Conservation (phyloP, 2,113 vertebrate genomes). For the Phasianus colchicus region DNA sequence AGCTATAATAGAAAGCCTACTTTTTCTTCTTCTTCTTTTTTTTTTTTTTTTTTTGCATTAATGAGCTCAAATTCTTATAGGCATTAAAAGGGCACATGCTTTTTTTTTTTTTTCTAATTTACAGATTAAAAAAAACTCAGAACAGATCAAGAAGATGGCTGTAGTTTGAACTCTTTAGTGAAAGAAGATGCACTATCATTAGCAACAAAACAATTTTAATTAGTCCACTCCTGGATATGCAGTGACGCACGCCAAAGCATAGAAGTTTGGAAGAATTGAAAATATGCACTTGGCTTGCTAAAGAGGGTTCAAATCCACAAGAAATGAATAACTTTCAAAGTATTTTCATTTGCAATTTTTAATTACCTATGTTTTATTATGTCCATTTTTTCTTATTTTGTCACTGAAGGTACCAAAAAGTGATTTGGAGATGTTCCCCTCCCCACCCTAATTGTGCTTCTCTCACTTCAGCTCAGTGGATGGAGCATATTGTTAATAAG, state of each 20-base stretch:
- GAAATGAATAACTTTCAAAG: background rate
- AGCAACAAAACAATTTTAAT: constrained; percentile 58
- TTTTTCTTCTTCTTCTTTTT: background rate
- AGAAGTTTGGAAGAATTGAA: background rate
- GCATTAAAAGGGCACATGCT: constrained; percentile 63
- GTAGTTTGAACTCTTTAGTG: constrained; percentile 24
- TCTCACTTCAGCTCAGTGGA: background rate
- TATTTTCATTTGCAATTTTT: background rate
- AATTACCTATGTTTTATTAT: background rate
- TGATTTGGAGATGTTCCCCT: background rate
- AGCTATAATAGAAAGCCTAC: constrained; percentile 59
- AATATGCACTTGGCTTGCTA: background rate
- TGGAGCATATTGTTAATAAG: background rate
- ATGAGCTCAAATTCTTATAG: constrained; percentile 59
- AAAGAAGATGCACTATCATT: constrained; percentile 49
- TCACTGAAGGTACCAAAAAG: background rate
- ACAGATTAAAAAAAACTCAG: constrained; percentile 50
- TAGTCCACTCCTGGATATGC: constrained; percentile 13
- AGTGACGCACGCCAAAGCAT: background rate
- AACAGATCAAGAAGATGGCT: constrained; percentile 55
- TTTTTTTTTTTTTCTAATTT: constrained; percentile 51
- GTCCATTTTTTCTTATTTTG: background rate
- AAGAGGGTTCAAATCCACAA: background rate
- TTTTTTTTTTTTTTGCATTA: constrained; percentile 47
- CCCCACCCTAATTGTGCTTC: background rate